Evolutionary conservation across 2,888 invertebrate species (phyloP).

Genomic region (Chrysolina oricalcia): DNA sequence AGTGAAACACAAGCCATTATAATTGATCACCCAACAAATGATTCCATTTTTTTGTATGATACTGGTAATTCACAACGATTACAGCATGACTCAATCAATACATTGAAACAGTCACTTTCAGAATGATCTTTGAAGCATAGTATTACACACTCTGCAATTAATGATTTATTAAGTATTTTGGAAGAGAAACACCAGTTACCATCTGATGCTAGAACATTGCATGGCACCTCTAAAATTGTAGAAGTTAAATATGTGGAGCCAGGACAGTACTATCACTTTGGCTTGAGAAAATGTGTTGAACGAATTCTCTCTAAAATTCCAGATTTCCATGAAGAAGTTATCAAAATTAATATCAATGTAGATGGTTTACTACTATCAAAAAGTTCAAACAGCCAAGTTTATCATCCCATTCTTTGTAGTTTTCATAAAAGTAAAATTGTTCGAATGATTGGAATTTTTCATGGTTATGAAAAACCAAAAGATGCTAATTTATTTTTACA

Average conservation of each 20-base stretch:
- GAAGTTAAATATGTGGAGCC: slow-evolving; percentile 20
- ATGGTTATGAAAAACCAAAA: slow-evolving; percentile 48
- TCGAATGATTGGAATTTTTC: slow-evolving; percentile 45
- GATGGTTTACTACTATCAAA: no score
- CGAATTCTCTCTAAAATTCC: slow-evolving; percentile 6
- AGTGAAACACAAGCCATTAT: no score
- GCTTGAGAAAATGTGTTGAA: slow-evolving; percentile 31
- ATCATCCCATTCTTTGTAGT: slow-evolving; percentile 52
- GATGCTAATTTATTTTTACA: slow-evolving; percentile 45
- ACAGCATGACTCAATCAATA: no score
- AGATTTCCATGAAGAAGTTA: background rate
- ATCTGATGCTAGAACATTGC: slow-evolving; percentile 23
- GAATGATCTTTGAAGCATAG: no score
- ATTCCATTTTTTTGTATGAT: no score
- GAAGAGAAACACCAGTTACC: slow-evolving; percentile 28
- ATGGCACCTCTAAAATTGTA: slow-evolving; percentile 16
- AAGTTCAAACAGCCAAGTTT: slow-evolving; percentile 39
- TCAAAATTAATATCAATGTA: no score
- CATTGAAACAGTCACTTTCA: no score
- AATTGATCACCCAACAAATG: no score
- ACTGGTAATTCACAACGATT: no score
- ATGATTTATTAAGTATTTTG: slow-evolving; percentile 37
- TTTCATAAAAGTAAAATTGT: slow-evolving; percentile 44
- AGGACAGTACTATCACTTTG: slow-evolving; percentile 31
- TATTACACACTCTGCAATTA: no score